Evolutionary conservation across 2,113 vertebrate genomes (phyloP).

Genomic region (Microtus montanus): DNA sequence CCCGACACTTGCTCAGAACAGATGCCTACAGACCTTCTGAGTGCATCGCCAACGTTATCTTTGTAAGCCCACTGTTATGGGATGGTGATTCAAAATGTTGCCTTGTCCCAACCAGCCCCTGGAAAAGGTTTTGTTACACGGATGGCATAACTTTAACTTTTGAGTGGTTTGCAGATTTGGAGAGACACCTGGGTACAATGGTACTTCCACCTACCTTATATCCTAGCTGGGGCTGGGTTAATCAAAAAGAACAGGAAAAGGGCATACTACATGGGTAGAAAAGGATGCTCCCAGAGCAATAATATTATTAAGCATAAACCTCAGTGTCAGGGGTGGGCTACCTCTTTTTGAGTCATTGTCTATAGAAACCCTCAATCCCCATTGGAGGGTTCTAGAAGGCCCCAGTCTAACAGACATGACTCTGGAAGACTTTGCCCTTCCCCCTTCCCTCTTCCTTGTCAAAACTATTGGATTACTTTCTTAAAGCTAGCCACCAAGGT

Average conservation of each 20-base stretch:
- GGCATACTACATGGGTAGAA: background rate
- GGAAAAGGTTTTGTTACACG: background rate
- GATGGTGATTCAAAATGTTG: background rate
- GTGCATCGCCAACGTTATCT: background rate
- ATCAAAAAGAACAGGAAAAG: background rate
- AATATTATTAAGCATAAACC: background rate
- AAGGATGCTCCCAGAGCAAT: too few species aligned
- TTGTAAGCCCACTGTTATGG: background rate
- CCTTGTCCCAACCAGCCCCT: background rate
- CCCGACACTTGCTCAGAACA: background rate
- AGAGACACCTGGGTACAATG: background rate
- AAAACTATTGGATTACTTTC: background rate
- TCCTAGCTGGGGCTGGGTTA: background rate
- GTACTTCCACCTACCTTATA: background rate
- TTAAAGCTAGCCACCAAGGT: background rate
- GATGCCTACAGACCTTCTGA: background rate
- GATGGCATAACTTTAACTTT: background rate
- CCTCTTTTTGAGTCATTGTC: background rate
- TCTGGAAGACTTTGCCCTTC: background rate
- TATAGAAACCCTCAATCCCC: background rate
- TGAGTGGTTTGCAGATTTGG: background rate
- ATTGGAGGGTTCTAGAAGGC: background rate
- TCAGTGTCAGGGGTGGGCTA: background rate
- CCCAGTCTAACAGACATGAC: background rate
- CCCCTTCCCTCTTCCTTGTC: background rate